Base-by-base conservation (phyloP, 2,888 invertebrate genomes). In the Leptopilina drosophilae region DNA sequence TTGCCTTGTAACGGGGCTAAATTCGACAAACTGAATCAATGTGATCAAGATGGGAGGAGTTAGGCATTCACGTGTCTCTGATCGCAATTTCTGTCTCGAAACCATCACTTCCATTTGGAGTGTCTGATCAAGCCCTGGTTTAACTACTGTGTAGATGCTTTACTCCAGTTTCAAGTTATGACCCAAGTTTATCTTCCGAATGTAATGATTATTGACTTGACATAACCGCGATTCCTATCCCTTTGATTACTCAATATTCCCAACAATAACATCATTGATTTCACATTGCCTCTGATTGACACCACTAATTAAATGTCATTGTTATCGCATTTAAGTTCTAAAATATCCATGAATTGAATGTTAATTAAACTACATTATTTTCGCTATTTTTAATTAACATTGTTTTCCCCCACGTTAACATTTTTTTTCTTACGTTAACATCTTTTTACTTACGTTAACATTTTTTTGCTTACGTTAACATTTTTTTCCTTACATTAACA, bases 21-120 rank as follows among this genome's bases (percentile, higher is more conserved):
- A 73, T 73, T 73, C 56, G 40, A 53, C 53, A 73, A 73, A 73
- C 56, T 33, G 56, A 73, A 73, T 73, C 73, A 56, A 56, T 73
- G 73, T 73, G 73, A 73, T 73, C 73, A 73, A 73, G 56, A 73
- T 73, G 73, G 73, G 40, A 73, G 73, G 73, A 73, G 56, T 59
- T 73, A 33, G 56, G 1, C 56, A 73, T 56, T 73, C 56, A 73
- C 56, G 73, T 59, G 40, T 56, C 33, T 73, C 56, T 14, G 56
- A 12, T 73, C 56, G 14, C 11, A 56, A 56, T 33, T 56, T 73
- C 73, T 9, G 8, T 73, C 33, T 59, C 15, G 40, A 59, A 73
- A 73, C 69, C 33, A 73, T 73, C 56, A 67, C 67, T 67, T 49
- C 67, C 46, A 67, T 15, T 42, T 15, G 40, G 53, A 69, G 49